Conservation (phyloP, 2,888 invertebrate genomes). For the Himalopsyche anomala region DNA sequence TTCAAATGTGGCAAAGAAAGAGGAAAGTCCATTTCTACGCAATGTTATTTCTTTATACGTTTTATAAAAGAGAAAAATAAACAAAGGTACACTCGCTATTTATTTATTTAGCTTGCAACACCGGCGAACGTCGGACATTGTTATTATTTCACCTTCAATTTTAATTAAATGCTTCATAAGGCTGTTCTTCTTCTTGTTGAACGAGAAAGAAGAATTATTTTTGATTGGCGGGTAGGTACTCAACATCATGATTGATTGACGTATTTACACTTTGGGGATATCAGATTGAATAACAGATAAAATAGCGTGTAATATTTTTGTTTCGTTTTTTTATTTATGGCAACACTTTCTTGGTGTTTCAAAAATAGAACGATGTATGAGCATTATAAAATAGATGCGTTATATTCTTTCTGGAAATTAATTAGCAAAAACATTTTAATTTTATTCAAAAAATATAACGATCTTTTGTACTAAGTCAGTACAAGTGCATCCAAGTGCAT, state of each 20-base stretch:
- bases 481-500: too few species aligned
- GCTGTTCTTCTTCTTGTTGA: conserved; percentile 19
- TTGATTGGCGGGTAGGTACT: conserved; percentile 46
- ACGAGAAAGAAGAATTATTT: conserved; percentile 48
- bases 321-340: background rate
- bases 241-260: conserved; percentile 54
- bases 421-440: too few species aligned
- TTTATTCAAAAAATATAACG: too few species aligned
- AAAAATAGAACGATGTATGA: background rate
- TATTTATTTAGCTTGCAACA: conserved; percentile 30
- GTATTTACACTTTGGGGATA: conserved; percentile 53
- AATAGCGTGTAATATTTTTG: background rate
- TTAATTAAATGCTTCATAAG: conserved; percentile 21
- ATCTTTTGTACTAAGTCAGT: too few species aligned
- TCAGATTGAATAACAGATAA: conserved; percentile 12
- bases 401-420: too few species aligned
- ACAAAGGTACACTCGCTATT: background rate
- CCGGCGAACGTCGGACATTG: background rate
- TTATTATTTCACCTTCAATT: conserved; percentile 44
- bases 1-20: conserved; percentile 16
- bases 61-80: conserved; percentile 2
- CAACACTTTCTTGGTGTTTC: conserved; percentile 1
- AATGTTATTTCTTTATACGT: background rate
- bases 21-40: background rate
- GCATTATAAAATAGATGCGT: background rate